Conservation (phyloP, 2,113 vertebrate genomes). For the Zapornia atra region DNA sequence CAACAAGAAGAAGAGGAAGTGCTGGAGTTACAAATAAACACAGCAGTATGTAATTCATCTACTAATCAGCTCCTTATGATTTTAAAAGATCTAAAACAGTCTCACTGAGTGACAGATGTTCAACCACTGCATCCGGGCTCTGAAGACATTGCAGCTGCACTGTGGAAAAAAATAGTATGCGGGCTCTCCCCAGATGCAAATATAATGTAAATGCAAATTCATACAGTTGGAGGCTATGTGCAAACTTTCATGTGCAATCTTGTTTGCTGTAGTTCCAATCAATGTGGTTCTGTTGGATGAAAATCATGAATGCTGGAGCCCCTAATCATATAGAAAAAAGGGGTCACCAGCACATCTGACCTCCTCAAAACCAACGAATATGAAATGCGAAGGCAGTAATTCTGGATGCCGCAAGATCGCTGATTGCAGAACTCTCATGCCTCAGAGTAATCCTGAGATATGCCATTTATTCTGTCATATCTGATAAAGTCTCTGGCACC, state of each 20-base stretch:
- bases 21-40: constrained; percentile 13
- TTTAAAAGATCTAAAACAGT: constrained; percentile 8
- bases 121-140: neutral
- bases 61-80: neutral
- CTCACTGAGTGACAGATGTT: neutral
- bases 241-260: neutral
- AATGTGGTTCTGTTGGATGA: constrained; percentile 16
- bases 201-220: constrained; percentile 11
- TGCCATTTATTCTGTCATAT: neutral
- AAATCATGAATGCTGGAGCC: neutral
- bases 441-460: neutral
- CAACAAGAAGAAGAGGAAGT: constrained; percentile 47
- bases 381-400: neutral
- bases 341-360: neutral
- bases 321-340: neutral
- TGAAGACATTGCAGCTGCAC: constrained; percentile 23
- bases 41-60: neutral
- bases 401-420: neutral
- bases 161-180: neutral
- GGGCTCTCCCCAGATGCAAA: constrained; percentile 29
- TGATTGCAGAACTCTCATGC: neutral
- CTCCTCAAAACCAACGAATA: neutral
- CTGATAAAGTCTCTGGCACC: neutral
- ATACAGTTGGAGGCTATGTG: neutral
- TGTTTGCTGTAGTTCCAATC: neutral